Evolutionary conservation across 2,113 vertebrate genomes (phyloP).

Genomic region (Crypturellus undulatus): DNA sequence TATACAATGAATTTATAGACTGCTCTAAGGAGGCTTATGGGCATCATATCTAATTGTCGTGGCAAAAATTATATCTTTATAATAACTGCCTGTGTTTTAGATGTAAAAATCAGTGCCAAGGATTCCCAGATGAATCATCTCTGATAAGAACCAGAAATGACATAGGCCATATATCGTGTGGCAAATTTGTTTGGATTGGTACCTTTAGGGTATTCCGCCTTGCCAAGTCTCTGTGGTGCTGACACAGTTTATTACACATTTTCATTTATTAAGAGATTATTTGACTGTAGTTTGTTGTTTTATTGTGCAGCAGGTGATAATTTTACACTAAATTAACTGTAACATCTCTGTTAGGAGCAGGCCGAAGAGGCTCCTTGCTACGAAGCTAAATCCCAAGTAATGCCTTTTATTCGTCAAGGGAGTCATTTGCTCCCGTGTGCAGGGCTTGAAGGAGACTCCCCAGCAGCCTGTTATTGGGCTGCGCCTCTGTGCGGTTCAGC

Average conservation of each 20-base stretch:
- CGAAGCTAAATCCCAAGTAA: conserved; percentile 68
- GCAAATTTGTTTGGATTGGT: conserved; percentile 65
- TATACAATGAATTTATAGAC: conserved; percentile 46
- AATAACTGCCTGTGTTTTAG: conserved; percentile 55
- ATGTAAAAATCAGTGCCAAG: conserved; percentile 50
- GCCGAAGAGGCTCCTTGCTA: conserved; percentile 63
- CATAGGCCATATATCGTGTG: conserved; percentile 56
- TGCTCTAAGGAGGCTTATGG: conserved; percentile 40
- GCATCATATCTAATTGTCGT: conserved; percentile 64
- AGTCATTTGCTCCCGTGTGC: conserved; percentile 36
- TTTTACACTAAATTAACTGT: conserved; percentile 74
- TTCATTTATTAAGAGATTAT: conserved; percentile 75
- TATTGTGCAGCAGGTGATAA: conserved; percentile 74
- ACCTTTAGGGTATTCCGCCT: conserved; percentile 69
- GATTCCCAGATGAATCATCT: conserved; percentile 66
- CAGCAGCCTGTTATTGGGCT: conserved; percentile 28
- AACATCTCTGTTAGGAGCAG: conserved; percentile 69
- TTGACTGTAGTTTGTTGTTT: conserved; percentile 74
- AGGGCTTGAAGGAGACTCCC: conserved; percentile 9
- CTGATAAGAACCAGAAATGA: conserved; percentile 60
- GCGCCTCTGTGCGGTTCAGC: neutral
- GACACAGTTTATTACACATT: conserved; percentile 73
- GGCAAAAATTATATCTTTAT: conserved; percentile 59
- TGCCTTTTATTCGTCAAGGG: conserved; percentile 65
- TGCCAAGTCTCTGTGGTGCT: conserved; percentile 61